Percentiles rank a stretch among this genome's conserved stretches.
These are phyloP conservation scores for Cheirogaleus medius DNA, from an alignment of 2,113 vertebrate species.

Conservation along the genomic window DNA sequence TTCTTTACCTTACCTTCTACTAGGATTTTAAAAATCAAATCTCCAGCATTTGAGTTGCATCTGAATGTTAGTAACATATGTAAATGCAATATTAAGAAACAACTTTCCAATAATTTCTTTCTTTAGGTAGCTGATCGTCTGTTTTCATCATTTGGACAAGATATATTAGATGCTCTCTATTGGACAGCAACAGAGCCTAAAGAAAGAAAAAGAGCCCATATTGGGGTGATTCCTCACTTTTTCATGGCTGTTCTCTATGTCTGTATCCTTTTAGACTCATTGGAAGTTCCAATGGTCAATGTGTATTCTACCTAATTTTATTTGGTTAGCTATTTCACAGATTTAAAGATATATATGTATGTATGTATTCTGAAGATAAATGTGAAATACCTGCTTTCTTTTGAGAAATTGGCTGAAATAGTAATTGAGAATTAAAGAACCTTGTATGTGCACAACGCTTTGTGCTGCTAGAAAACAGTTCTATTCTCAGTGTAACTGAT, in stretches of 20 bases:
- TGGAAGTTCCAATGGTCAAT: fast-evolving
- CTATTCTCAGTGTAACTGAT: neutral
- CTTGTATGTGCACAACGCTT: neutral
- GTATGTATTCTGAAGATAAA: neutral
- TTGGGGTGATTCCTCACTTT: conserved; percentile 97
- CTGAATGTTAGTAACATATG: neutral
- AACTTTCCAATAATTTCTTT: neutral
- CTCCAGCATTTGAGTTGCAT: neutral
- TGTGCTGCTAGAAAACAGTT: neutral
- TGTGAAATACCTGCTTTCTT: neutral
- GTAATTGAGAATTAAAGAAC: neutral
- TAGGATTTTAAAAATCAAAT: neutral
- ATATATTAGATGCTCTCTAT: conserved; percentile 98
- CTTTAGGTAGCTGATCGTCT: conserved; percentile 96
- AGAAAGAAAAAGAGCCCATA: conserved; percentile 94
- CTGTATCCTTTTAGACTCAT: conserved; percentile 92
- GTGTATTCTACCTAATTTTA: fast-evolving
- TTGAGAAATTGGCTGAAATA: neutral
- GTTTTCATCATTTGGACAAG: conserved; percentile 98
- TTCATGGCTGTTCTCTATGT: conserved; percentile 98
- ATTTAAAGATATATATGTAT: neutral
- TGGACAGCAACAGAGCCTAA: conserved; percentile 99
- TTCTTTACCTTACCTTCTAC: neutral
- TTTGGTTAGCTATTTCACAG: neutral
- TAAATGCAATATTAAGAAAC: neutral